A percentile compares a stretch with the other conserved stretches of the same genome.
These are phyloP conservation scores for Sminthurides aquaticus DNA, from an alignment of 2,888 invertebrate genomes.

Conservation along the genomic window DNA sequence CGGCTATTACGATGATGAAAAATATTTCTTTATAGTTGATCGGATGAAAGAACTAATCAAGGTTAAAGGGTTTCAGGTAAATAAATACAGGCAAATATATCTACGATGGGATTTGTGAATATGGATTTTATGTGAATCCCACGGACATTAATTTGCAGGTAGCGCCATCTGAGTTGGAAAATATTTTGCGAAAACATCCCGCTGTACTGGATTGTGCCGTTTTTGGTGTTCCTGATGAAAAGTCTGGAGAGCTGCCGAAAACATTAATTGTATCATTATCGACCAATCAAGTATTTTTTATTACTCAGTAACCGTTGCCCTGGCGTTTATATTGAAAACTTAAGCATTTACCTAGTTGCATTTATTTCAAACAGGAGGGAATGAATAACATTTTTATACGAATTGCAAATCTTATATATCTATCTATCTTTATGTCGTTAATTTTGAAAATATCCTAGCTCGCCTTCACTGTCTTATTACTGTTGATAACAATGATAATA, in stretches of 20 bases:
- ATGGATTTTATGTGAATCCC: background rate
- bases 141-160: conserved; percentile 55
- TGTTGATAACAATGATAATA: too few relatives aligned
- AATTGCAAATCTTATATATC: too few relatives aligned
- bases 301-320: too few relatives aligned
- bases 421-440: too few relatives aligned
- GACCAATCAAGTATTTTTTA: too few relatives aligned
- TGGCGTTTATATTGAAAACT: conserved; percentile 48
- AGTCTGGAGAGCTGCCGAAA: conserved; percentile 65
- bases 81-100: background rate
- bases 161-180: conserved; percentile 80
- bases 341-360: conserved; percentile 63
- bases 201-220: conserved; percentile 75
- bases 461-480: too few relatives aligned
- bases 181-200: conserved; percentile 62
- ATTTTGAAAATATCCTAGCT: too few relatives aligned
- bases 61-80: conserved; percentile 39
- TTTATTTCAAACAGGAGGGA: conserved; percentile 49
- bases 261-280: conserved; percentile 64
- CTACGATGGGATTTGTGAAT: background rate
- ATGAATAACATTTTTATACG: too few relatives aligned
- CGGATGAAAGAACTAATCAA: conserved; percentile 72
- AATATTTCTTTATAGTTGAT: conserved; percentile 67
- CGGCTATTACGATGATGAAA: conserved; percentile 66
- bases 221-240: conserved; percentile 59